Percentiles rank a stretch among this genome's conserved stretches.
These are phyloP conservation scores for Pachydiplax longipennis DNA, from an alignment of 2,888 invertebrate genomes.

Conservation along the genomic window DNA sequence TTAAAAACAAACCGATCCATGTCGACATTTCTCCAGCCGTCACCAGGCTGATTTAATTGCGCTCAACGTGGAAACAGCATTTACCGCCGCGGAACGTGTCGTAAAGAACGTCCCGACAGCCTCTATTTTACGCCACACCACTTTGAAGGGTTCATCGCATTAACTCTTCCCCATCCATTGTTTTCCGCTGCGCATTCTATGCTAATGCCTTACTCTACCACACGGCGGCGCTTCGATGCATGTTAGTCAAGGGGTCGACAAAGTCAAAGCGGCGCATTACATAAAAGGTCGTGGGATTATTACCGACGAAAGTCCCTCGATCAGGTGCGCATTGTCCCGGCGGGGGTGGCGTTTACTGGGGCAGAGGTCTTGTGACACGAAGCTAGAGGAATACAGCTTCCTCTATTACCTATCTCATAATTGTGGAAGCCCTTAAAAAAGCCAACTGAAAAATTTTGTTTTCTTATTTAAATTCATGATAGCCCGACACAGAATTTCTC, in stretches of 20 bases:
- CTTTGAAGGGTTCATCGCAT: neutral
- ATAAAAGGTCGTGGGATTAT: neutral
- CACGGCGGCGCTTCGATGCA: neutral
- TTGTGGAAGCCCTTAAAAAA: too few relatives aligned
- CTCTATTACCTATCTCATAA: too few relatives aligned
- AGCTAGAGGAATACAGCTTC: too few relatives aligned
- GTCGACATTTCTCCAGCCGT: too few relatives aligned
- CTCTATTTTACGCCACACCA: neutral
- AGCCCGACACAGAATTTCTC: too few relatives aligned
- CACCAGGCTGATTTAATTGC: too few relatives aligned
- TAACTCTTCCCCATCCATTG: neutral
- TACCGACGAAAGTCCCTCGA: neutral
- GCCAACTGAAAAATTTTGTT: too few relatives aligned
- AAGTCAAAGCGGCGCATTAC: neutral
- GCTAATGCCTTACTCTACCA: neutral
- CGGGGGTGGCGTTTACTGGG: neutral
- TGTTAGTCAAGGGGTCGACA: neutral
- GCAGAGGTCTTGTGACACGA: neutral
- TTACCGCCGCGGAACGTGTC: too few relatives aligned
- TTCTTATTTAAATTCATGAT: neutral
- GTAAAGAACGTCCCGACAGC: neutral
- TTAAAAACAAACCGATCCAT: too few relatives aligned
- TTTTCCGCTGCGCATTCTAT: neutral
- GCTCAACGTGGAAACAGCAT: too few relatives aligned
- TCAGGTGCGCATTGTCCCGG: neutral